Base-by-base conservation (phyloP, 2,113 vertebrate genomes). In the Trichechus manatus region DNA sequence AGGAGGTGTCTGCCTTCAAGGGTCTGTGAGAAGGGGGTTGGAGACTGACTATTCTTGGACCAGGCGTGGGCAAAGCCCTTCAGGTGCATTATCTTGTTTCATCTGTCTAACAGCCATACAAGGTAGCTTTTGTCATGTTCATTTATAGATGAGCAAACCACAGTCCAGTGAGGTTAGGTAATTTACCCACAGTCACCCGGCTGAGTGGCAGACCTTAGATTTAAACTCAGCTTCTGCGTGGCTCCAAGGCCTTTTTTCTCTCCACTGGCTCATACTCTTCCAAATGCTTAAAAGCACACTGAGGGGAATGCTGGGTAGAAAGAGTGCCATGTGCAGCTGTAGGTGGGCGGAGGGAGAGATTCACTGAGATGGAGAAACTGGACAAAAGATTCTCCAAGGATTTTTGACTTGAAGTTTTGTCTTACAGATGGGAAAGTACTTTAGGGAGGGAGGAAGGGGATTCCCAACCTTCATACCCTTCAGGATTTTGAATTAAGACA, bases 261-360 rank as follows among this genome's bases (percentile, higher is more conserved):
- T 61, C 22, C 23, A 31, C 1, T 9, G 6, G 13, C 22, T 70
- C 13, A 59, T 0, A 31, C 6, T 22, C 47, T 56, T 75, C 56
- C 11, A 23, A 85, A 10, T 56, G 39, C 39, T 70, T 66, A 3
- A 64, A 25, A 23, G 23, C 36, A 22, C 6, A 22, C 0, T 6
- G 1, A 4, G 1, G 6, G 7, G 2, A 36, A 5, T 27, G n/a
- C 3, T 9, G 15, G 36, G 14, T 31, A 5, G 39, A 14, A 56
- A 59, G 3, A 29, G 1, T 13, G 33, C 17, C 13, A 15, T 0
- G 1, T 27, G 31, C 39, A 50, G 25, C 53, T 0, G 0, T 14
- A 19, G 50, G 6, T n/a, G 9, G 9, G n/a, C 14, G 27, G 33
- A 61, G n/a, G 36, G 23, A 61, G 22, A 81, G 17, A 9, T 15